phyloP scores from a whole-genome alignment of 2,797 vertebrate genomes.

The Periophthalmus magnuspinnatus region DNA sequence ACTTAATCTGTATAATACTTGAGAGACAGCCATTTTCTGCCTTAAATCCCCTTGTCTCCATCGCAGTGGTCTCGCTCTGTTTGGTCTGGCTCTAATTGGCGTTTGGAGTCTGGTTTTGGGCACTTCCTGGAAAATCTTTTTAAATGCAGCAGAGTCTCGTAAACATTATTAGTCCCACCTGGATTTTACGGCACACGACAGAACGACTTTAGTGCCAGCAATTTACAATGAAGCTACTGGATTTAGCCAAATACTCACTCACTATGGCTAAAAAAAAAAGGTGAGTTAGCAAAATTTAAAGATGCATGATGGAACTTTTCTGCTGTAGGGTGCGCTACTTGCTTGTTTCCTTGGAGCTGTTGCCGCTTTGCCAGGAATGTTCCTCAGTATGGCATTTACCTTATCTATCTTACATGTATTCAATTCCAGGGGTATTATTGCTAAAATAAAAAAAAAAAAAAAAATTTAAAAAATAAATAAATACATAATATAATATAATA shows the following conservation, averaged over 20 bases:
- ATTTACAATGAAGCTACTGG: neutral
- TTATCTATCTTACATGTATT: no score
- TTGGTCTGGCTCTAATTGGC: slow-evolving; percentile 13
- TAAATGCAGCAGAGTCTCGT: slow-evolving; percentile 3
- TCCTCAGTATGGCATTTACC: no score
- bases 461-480: no score
- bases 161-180: slow-evolving; percentile 15
- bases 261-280: neutral
- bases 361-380: no score
- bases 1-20: neutral
- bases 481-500: no score
- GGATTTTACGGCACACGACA: slow-evolving; percentile 16
- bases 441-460: no score
- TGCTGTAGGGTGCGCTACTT: neutral
- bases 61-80: neutral
- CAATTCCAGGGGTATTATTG: no score
- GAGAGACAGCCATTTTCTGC: neutral
- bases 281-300: neutral
- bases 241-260: neutral
- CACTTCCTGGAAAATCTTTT: slow-evolving; percentile 17
- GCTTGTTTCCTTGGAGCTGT: no score
- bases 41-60: neutral
- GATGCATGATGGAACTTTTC: neutral
- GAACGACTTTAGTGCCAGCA: slow-evolving; percentile 13
- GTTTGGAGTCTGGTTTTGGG: slow-evolving; percentile 10